Conservation (phyloP, 2,797 vertebrate species). For the Acanthurus tractus region DNA sequence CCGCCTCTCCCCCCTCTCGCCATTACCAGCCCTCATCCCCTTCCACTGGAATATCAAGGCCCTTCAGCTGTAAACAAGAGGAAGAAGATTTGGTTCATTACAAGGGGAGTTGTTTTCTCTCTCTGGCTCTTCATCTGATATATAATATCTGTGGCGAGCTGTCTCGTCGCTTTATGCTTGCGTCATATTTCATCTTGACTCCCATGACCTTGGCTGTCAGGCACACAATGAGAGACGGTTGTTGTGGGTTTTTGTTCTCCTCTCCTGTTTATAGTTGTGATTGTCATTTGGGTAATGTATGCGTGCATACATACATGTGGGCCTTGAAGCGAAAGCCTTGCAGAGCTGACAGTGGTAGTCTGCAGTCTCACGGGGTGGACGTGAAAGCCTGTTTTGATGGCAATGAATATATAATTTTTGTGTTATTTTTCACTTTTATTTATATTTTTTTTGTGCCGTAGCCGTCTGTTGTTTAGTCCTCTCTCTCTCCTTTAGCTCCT, state of each 20-base stretch:
- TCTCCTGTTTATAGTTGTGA: constrained; percentile 64
- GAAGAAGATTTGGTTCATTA: constrained; percentile 75
- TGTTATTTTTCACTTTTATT: constrained; percentile 53
- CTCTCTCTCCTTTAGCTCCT: constrained; percentile 66
- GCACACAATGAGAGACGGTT: constrained; percentile 47
- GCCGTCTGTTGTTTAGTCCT: constrained; percentile 81
- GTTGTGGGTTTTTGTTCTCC: constrained; percentile 58
- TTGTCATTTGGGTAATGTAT: constrained; percentile 81
- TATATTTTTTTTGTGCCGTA: constrained; percentile 60
- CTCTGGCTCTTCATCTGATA: constrained; percentile 60
- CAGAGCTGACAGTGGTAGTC: constrained; percentile 74
- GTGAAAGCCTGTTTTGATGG: constrained; percentile 87
- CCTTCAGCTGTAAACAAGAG: constrained; percentile 74
- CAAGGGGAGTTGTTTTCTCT: constrained; percentile 57
- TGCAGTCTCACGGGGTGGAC: constrained; percentile 84
- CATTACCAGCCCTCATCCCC: constrained; percentile 52
- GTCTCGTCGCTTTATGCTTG: constrained; percentile 58
- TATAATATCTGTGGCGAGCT: constrained; percentile 68
- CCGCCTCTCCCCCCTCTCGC: constrained; percentile 10
- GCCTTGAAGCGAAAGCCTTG: constrained; percentile 60
- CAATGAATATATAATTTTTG: constrained; percentile 90
- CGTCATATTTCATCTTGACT: constrained; percentile 72
- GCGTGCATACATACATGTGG: constrained; percentile 62
- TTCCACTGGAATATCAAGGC: constrained; percentile 67
- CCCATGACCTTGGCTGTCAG: constrained; percentile 74